Evolutionary conservation across 2,113 vertebrate genomes (phyloP).

Genomic region (Kobus ellipsiprymnus): DNA sequence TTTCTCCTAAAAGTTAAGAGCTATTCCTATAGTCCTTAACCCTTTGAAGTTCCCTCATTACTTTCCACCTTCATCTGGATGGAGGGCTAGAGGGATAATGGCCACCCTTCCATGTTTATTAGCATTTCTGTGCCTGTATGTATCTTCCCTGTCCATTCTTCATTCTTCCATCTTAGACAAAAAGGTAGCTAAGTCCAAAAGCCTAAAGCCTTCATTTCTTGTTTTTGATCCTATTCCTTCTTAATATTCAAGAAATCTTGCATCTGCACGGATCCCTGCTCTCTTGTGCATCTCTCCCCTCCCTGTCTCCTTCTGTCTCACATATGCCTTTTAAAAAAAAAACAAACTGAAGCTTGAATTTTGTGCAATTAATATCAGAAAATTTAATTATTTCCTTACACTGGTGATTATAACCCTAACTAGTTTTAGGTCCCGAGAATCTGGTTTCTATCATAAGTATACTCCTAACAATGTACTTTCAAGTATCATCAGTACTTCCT

Average conservation of each 20-base stretch:
- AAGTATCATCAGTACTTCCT: neutral
- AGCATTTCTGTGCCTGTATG: neutral
- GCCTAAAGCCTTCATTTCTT: neutral
- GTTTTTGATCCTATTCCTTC: constrained; percentile 1
- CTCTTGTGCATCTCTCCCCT: neutral
- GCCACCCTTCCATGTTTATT: neutral
- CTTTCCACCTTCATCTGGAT: neutral
- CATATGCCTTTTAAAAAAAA: neutral
- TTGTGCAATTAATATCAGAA: neutral
- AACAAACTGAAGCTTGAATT: neutral
- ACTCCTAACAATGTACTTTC: neutral
- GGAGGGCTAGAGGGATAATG: neutral
- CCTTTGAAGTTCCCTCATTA: neutral
- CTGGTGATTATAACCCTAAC: neutral
- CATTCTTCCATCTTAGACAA: neutral
- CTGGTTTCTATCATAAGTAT: neutral
- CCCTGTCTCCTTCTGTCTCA: neutral
- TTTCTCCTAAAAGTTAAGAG: neutral
- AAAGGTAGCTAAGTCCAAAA: neutral
- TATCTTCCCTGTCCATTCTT: neutral
- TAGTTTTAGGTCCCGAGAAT: neutral
- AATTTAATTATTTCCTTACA: neutral
- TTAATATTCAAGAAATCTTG: neutral
- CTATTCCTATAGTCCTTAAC: neutral
- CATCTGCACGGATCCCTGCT: neutral